Percentiles rank a stretch among this genome's conserved stretches.
phyloP scores from a whole-genome alignment of 2,797 vertebrate species.

The Toxotes lorentzi region DNA sequence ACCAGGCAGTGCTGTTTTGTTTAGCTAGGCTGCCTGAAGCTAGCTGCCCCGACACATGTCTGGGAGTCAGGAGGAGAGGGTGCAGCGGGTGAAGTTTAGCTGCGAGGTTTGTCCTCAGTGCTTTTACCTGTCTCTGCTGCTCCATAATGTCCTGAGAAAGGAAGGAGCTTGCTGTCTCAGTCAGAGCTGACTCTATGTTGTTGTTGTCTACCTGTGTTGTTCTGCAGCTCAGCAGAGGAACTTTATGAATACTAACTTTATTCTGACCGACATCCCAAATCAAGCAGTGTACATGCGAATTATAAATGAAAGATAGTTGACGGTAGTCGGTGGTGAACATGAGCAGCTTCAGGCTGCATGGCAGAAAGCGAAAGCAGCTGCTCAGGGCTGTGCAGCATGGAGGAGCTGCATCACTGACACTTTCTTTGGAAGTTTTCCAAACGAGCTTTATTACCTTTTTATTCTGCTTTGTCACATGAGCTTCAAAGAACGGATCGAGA shows the following conservation, averaged over 20 bases:
- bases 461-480: not conserved
- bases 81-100: not conserved
- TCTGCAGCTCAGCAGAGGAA: too few relatives aligned
- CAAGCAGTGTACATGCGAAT: not conserved
- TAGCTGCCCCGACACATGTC: conserved; percentile 64
- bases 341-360: not conserved
- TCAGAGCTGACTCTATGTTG: not conserved
- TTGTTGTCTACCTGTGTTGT: not conserved
- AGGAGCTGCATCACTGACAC: not conserved
- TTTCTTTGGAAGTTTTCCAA: not conserved
- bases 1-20: conserved; percentile 38
- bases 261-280: not conserved
- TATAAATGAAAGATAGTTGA: not conserved
- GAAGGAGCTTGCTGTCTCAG: not conserved
- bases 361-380: not conserved
- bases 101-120: rapidly evolving
- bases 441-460: not conserved
- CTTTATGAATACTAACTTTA: not conserved
- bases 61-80: not conserved
- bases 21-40: conserved; percentile 40
- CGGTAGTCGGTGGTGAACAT: too few relatives aligned
- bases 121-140: not conserved
- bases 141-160: not conserved
- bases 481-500: not conserved
- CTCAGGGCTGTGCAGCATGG: not conserved